Evolutionary conservation across 2,113 vertebrate species (phyloP).

Genomic region (Pygoscelis adeliae): DNA sequence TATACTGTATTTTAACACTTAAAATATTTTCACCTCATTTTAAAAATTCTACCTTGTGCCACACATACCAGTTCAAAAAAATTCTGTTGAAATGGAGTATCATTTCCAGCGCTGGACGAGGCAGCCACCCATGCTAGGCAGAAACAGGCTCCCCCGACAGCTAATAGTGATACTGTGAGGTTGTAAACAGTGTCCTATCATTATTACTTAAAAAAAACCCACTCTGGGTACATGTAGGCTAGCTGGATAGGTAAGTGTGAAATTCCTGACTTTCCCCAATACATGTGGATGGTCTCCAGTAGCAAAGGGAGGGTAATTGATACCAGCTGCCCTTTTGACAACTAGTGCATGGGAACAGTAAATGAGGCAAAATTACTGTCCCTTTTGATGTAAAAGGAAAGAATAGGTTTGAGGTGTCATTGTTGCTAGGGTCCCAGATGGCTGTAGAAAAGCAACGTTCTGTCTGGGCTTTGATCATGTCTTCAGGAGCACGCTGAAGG

Average conservation of each 20-base stretch:
- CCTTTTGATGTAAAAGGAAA: neutral
- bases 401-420: neutral
- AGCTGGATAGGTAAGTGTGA: conserved; percentile 25
- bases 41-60: neutral
- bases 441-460: neutral
- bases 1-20: neutral
- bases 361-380: neutral
- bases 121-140: neutral
- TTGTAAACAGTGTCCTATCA: conserved; percentile 1
- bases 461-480: neutral
- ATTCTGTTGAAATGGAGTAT: neutral
- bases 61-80: neutral
- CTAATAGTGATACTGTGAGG: neutral
- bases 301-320: neutral
- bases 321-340: neutral
- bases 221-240: neutral
- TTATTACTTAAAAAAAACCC: neutral
- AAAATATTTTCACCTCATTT: neutral
- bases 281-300: neutral
- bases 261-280: conserved; percentile 36
- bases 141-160: neutral
- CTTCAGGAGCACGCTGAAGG: neutral
- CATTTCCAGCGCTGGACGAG: neutral
- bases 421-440: neutral
- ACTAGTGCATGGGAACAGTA: neutral